Conservation (phyloP, 2,797 vertebrate species). For the Phrynocephalus forsythii region DNA sequence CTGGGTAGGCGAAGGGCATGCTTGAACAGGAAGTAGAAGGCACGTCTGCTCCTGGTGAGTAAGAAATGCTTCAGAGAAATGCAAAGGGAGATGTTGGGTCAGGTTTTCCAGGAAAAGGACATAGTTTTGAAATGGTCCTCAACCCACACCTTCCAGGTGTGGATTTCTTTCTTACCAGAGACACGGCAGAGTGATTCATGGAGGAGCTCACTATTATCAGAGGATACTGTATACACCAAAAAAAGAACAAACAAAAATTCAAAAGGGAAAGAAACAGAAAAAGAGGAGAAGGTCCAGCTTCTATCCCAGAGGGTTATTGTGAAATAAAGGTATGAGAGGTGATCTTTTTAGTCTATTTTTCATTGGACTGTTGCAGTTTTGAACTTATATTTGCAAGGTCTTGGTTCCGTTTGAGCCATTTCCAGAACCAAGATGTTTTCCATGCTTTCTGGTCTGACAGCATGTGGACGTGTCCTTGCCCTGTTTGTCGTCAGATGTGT, state of each 20-base stretch:
- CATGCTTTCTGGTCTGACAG: no score
- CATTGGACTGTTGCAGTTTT: no score
- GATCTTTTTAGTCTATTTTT: neutral
- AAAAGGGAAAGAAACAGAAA: no score
- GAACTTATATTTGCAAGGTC: no score
- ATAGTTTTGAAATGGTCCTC: conserved; percentile 1
- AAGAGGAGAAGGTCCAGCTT: no score
- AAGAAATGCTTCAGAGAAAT: conserved; percentile 18
- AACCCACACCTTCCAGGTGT: neutral
- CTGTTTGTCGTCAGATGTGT: no score
- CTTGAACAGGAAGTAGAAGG: conserved; percentile 17
- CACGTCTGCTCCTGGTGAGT: conserved; percentile 19
- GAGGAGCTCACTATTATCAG: neutral
- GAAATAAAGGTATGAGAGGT: no score
- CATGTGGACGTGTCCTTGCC: no score
- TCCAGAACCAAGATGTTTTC: no score
- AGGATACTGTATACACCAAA: neutral
- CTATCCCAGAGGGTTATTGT: no score
- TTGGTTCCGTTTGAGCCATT: no score
- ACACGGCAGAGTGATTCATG: neutral
- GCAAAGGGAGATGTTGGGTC: neutral
- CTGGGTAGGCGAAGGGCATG: conserved; percentile 4
- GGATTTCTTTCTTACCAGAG: conserved; percentile 12
- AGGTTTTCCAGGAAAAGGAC: conserved; percentile 15
- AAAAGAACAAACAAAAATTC: neutral